These are phyloP conservation scores for Halesus radiatus DNA, from an alignment of 1,140 invertebrate species.

Conservation along the genomic window DNA sequence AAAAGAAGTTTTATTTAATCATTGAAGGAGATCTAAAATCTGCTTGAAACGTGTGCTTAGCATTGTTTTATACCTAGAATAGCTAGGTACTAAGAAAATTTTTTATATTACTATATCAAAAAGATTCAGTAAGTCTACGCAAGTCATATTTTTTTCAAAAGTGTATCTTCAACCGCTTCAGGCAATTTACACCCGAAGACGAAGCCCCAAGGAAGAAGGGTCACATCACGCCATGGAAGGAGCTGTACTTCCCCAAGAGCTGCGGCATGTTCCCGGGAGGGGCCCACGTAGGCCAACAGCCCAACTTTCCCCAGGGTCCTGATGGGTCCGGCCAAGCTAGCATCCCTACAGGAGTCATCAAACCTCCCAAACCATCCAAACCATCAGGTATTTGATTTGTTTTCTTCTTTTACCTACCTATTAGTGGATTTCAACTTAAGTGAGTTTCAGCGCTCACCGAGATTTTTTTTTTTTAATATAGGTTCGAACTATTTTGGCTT, in stretches of 20 bases:
- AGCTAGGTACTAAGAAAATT: too few species aligned
- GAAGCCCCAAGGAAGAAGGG: conserved; percentile 69
- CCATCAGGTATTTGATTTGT: not conserved
- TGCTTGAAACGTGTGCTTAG: too few species aligned
- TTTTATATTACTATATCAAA: too few species aligned
- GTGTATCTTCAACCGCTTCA: not conserved
- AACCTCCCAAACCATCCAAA: conserved; percentile 37
- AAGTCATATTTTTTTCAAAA: not conserved
- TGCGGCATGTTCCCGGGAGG: conserved; percentile 69
- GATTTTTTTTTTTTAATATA: too few species aligned
- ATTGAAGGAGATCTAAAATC: too few species aligned
- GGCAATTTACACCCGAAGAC: conserved; percentile 54
- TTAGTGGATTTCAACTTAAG: too few species aligned
- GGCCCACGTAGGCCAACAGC: conserved; percentile 47
- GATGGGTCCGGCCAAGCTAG: conserved; percentile 58
- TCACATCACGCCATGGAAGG: conserved; percentile 71
- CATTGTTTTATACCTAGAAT: too few species aligned
- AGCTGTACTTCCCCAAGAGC: conserved; percentile 75
- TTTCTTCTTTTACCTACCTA: not conserved
- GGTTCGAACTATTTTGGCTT: too few species aligned
- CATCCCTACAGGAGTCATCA: conserved; percentile 21
- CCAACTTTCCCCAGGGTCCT: conserved; percentile 52
- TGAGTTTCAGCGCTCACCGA: too few species aligned
- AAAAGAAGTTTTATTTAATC: too few species aligned
- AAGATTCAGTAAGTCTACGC: too few species aligned